These are phyloP conservation scores for Callimorpha dominula DNA, from an alignment of 2,888 invertebrate genomes.

Conservation along the genomic window DNA sequence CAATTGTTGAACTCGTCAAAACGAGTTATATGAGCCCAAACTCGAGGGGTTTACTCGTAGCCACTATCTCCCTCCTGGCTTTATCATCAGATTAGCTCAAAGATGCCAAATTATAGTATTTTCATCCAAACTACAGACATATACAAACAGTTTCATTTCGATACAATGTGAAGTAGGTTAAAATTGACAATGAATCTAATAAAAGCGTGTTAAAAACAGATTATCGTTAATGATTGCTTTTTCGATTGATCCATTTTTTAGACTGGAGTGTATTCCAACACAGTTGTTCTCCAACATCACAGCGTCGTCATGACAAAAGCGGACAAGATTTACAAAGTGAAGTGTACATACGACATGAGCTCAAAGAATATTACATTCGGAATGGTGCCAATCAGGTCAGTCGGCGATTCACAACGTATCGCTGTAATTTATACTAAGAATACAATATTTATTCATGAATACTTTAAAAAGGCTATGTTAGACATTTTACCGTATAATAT, in stretches of 20 bases:
- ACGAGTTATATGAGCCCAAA: no score
- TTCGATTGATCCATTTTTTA: conserved; percentile 65
- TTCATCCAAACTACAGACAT: no score
- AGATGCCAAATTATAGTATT: no score
- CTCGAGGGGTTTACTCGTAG: no score
- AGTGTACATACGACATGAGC: conserved; percentile 98
- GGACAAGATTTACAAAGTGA: conserved; percentile 98
- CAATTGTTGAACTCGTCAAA: no score
- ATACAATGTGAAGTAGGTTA: no score
- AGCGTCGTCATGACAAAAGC: conserved; percentile 98
- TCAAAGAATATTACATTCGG: conserved; percentile 98
- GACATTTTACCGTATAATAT: conserved; percentile 61
- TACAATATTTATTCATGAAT: conserved; percentile 43
- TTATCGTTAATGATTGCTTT: conserved; percentile 54
- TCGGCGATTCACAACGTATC: conserved; percentile 48
- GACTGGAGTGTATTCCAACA: conserved; percentile 97
- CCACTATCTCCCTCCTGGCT: no score
- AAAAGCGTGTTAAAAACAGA: neutral
- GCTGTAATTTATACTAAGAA: conserved; percentile 48
- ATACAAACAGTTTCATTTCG: no score
- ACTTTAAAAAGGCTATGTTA: conserved; percentile 54
- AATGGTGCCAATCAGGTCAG: conserved; percentile 97
- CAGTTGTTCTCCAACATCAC: conserved; percentile 97
- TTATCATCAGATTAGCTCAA: no score
- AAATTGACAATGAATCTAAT: neutral